Evolutionary conservation across 1,140 invertebrate species (phyloP).

Genomic region (Cryptotermes secundus): DNA sequence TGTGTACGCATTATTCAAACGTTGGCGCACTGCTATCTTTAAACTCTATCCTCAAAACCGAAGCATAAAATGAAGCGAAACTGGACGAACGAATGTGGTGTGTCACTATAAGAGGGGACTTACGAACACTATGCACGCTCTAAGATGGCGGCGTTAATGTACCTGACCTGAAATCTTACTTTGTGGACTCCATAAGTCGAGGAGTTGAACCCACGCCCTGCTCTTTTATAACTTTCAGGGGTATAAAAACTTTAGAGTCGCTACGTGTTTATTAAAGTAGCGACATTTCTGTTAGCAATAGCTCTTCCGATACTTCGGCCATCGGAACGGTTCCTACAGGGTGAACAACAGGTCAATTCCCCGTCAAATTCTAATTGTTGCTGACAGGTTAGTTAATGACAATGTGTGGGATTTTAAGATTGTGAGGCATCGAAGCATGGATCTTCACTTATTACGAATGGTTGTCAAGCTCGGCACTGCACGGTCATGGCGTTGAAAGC

Average conservation of each 20-base stretch:
- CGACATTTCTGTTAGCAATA: neutral
- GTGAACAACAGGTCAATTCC: neutral
- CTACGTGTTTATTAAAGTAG: neutral
- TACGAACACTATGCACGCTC: neutral
- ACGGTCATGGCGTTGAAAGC: too few relatives aligned
- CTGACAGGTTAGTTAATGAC: too few relatives aligned
- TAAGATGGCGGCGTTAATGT: constrained; percentile 18
- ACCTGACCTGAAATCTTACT: constrained; percentile 7
- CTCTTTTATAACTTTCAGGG: neutral
- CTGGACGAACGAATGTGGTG: neutral
- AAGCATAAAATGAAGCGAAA: neutral
- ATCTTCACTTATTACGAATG: too few relatives aligned
- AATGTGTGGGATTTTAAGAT: too few relatives aligned
- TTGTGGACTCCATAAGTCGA: neutral
- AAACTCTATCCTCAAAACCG: neutral
- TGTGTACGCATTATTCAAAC: too few relatives aligned
- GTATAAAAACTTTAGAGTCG: constrained; percentile 5
- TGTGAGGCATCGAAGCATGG: too few relatives aligned
- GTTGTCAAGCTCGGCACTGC: too few relatives aligned
- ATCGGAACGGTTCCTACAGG: neutral
- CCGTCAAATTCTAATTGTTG: neutral
- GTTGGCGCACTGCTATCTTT: too few relatives aligned
- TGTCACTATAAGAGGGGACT: neutral
- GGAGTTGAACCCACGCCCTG: neutral
- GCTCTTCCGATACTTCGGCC: neutral